Evolutionary conservation across 2,113 vertebrate genomes (phyloP).

Genomic region (Hippoglossus stenolepis): DNA sequence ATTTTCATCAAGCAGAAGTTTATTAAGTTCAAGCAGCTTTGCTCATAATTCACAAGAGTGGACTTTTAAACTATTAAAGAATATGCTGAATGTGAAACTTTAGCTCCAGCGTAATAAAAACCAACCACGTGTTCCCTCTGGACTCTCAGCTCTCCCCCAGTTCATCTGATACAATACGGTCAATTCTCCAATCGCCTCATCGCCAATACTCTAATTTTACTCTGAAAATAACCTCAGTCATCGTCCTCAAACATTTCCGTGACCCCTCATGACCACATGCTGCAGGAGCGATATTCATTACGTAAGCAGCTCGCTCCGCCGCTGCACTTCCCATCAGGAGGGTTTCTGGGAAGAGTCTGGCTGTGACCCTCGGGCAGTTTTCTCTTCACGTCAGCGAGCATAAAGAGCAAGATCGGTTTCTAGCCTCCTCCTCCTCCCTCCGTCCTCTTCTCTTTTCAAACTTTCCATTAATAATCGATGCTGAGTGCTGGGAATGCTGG

Average conservation of each 20-base stretch:
- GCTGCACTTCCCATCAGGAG: conserved; percentile 27
- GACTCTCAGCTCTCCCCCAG: too few species aligned
- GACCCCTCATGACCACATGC: background rate
- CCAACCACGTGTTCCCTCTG: too few species aligned
- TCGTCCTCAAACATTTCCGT: background rate
- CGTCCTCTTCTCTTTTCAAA: conserved; percentile 48
- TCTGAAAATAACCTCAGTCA: background rate
- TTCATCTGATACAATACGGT: conserved; percentile 21
- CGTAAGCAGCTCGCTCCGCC: background rate
- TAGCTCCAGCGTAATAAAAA: too few species aligned
- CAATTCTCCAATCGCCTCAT: background rate
- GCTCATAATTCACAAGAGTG: too few species aligned
- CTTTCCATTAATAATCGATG: conserved; percentile 81
- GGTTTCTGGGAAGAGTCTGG: conserved; percentile 58
- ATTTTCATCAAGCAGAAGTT: too few species aligned
- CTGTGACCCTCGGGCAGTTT: conserved; percentile 32
- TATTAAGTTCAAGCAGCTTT: too few species aligned
- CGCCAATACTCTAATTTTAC: background rate
- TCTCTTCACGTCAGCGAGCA: conserved; percentile 53
- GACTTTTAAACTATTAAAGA: too few species aligned
- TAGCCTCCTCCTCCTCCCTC: conserved; percentile 1
- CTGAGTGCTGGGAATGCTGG: conserved; percentile 75
- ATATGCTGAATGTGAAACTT: too few species aligned
- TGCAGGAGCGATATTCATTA: conserved; percentile 30
- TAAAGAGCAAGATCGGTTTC: conserved; percentile 62